Evolutionary conservation across 2,888 invertebrate species (phyloP).

Genomic region (Eupithecia vulgata): DNA sequence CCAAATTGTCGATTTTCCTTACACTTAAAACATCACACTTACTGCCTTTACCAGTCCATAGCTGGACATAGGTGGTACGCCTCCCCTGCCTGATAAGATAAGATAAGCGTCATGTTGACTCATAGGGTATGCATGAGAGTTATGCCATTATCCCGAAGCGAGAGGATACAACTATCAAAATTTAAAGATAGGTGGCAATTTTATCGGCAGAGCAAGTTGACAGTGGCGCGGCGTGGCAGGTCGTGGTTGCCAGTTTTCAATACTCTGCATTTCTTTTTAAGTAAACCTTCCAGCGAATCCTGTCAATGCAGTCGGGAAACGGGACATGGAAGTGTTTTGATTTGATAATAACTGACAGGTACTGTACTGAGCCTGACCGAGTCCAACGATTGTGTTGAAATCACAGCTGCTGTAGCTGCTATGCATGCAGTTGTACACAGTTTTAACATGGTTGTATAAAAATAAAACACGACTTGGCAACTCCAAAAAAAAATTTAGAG

Average conservation of each 20-base stretch:
- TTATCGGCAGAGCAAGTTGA: constrained; percentile 57
- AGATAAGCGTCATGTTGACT: no score
- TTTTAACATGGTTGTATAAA: no score
- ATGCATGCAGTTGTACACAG: no score
- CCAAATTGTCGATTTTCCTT: no score
- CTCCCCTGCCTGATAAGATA: no score
- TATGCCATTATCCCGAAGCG: background rate
- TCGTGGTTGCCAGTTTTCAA: constrained; percentile 28
- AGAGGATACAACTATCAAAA: background rate
- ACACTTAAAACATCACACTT: no score
- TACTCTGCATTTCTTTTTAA: background rate
- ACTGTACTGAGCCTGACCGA: background rate
- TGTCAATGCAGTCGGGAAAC: background rate
- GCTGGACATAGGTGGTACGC: no score
- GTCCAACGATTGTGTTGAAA: no score
- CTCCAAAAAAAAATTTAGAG: background rate
- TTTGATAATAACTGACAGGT: background rate
- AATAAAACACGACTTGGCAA: background rate
- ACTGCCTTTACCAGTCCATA: no score
- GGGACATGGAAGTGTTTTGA: background rate
- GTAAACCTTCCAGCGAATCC: background rate
- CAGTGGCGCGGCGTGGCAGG: constrained; percentile 45
- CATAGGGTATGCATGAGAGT: no score
- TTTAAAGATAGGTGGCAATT: background rate
- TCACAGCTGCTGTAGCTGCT: background rate